Evolutionary conservation across 2,888 invertebrate species (phyloP), one percentile per base, ranked within the genome.

Genomic region (Eucera pruinosa): DNA sequence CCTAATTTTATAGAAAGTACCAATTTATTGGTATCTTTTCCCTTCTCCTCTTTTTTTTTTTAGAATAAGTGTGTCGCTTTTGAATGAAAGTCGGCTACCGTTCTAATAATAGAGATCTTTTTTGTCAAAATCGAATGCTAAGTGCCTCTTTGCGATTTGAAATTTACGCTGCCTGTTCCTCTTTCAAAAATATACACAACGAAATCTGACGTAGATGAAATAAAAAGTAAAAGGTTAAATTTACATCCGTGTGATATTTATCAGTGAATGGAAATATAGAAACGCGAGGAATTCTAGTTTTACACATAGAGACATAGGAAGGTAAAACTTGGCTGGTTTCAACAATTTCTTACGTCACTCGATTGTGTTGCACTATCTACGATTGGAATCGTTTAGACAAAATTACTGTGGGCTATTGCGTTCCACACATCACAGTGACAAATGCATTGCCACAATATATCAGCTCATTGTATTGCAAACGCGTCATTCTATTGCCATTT

Each of bases 341-440:
- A 27, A 15, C 43, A 18, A 47, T 48, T 36, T 27, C 20, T 55
- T 39, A n/a, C 66, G 45, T 54, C 45, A 54, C 36, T 15, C 45
- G 45, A 54, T 23, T 54, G 33, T 45, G 33, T 45, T 33, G 11
- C 36, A 20, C 45, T 30, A 27, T 54, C 66, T 25, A 23, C 27
- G 20, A 27, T 70, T 54, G 30, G 5, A 55, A 47, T 52, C 50
- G 25, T 50, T 43, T 48, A 62, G 45, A 25, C 50, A 7, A 64
- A 64, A 64, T 64, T 52, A 41, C 39, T n/a, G 18, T 9, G n/a
- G 62, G 23, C 48, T 23, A 62, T 62, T 36, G n/a, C 62, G 36
- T 48, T 39, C n/a, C 36, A 18, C n/a, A 23, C 13, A 36, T 18
- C 5, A 1, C 13, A 18, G 50, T 27, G 39, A 27, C 62, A 50